A percentile compares a stretch with the other conserved stretches of the same genome.
These are phyloP conservation scores for Balearica regulorum DNA, from an alignment of 2,797 vertebrate species.

Conservation along the genomic window DNA sequence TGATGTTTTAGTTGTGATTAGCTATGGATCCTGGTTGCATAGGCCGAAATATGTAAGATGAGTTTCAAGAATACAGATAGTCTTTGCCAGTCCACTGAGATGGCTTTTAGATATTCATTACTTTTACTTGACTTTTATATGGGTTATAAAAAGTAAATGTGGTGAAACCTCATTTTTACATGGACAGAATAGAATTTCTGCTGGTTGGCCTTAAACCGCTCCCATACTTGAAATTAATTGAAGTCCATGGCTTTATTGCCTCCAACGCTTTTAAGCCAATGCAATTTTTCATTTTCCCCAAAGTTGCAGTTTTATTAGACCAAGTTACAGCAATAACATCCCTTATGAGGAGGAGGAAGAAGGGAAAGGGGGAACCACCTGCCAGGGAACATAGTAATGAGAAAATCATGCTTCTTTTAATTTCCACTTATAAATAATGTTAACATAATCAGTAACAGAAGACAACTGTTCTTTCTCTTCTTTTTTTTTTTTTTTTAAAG, in stretches of 20 bases:
- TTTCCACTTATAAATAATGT: constrained; percentile 66
- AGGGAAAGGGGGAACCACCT: constrained; percentile 60
- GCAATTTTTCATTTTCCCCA: constrained; percentile 74
- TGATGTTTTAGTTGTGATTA: constrained; percentile 76
- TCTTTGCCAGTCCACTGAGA: constrained; percentile 75
- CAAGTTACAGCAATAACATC: constrained; percentile 72
- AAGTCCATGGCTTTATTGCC: constrained; percentile 76
- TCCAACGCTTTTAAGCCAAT: constrained; percentile 74
- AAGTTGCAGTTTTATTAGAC: constrained; percentile 77
- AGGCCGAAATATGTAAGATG: constrained; percentile 71
- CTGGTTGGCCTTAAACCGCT: constrained; percentile 75
- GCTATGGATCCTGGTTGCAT: constrained; percentile 64
- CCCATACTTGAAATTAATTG: constrained; percentile 79
- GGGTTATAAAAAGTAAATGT: constrained; percentile 81
- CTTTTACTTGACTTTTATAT: constrained; percentile 81
- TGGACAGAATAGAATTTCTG: constrained; percentile 76
- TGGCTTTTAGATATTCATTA: constrained; percentile 78
- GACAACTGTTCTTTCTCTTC: constrained; percentile 33
- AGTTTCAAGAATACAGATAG: constrained; percentile 73
- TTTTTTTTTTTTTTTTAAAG: background rate
- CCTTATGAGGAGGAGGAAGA: constrained; percentile 63
- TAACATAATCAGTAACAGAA: constrained; percentile 61
- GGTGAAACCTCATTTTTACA: constrained; percentile 80
- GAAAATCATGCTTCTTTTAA: constrained; percentile 64
- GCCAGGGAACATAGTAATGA: constrained; percentile 61